Base-by-base conservation (phyloP, 2,888 invertebrate species). In the Orthosia gothica region DNA sequence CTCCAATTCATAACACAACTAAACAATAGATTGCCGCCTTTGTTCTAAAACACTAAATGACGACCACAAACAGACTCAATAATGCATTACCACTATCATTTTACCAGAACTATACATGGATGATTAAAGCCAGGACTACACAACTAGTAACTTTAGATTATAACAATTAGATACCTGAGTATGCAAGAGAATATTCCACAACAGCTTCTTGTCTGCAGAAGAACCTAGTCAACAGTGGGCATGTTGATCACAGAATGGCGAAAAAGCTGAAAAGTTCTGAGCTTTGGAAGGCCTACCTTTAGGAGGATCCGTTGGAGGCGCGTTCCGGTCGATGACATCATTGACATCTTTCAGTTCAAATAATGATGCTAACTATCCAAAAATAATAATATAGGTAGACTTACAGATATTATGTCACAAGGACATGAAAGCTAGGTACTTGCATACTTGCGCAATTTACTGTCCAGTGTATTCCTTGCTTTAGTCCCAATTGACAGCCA, bases 401-500 rank as follows among this genome's bases (percentile, higher is more conserved):
- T 26, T 26, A 26, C 3, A 26, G 2, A 26, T 26, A 26, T 26
- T 26, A 26, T 11, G 26, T 57, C 26, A 26, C 26, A 26, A 26
- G 26, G 26, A 26, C 26, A 26, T 57, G 26, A 26, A 57, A 26
- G 9, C 16, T 18, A 26, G 32, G 26, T 26, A 26, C 2, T 26
- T 26, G 26, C 26, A 26, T 26, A 26, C 1, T 26, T 18, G 9
- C 18, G 26, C 26, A 26, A n/a, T 18, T 18, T 7, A 58, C 18
- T 9, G 15, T 18, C 18, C 23, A 1, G 23, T 73, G n/a, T 63
- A 57, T 57, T 15, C 55, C 18, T 0, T 15, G 54, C 52, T 45
- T 76, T 61, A 76, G 20, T 45, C 45, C 12, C 18, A 67, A 76
- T 61, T 61, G 59, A 79, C 71, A 79, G 58, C 26, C 49, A n/a